Base-by-base conservation (phyloP, 1,140 invertebrate genomes). In the Tenebrio molitor region DNA sequence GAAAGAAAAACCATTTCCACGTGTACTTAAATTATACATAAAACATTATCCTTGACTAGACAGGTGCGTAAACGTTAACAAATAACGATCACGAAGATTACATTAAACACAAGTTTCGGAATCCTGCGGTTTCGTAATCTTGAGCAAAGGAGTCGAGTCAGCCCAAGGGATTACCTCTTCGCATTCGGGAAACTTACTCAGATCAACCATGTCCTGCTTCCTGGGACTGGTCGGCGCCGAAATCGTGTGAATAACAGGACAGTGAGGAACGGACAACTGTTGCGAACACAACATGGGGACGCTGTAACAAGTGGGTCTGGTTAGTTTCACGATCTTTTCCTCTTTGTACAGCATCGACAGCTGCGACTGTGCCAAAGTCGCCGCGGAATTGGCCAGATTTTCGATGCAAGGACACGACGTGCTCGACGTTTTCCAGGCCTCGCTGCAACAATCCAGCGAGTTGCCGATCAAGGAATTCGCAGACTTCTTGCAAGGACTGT, bases 331-430 rank as follows among this genome's bases (percentile, higher is more conserved):
- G 33, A 25, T 64, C 68, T 80, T 79, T 17, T 79, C 71, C 23
- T 80, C 72, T 74, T 77, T 76, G 1, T 76, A 74, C 62, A 82
- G 77, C 53, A 79, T 73, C 3, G 79, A 79, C 17, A 82, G 64
- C 68, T 83, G 82, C 10, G 80, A 80, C 34, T 82, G 81, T 0
- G 79, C 80, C 15, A 82, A 63, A 5, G 80, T 81, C 8, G 77
- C 76, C 1, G 79, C 80, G 3, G 81, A 84, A 75, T 68, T 83
- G 1, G 79, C 79, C 29, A 87, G 75, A 72, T 88, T 85, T 77
- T 89, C 87, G 1, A 89, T 88, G 77, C 88, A 89, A 0, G 88
- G 88, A 74, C 88, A 89, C 0, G 88, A 89, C 25, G 84, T 87
- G 69, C 86, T 88, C 0, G 87, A 86, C 0, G 85, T 84, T 58